Evolutionary conservation across 2,888 invertebrate genomes (phyloP).

Genomic region (Calameuta filiformis): DNA sequence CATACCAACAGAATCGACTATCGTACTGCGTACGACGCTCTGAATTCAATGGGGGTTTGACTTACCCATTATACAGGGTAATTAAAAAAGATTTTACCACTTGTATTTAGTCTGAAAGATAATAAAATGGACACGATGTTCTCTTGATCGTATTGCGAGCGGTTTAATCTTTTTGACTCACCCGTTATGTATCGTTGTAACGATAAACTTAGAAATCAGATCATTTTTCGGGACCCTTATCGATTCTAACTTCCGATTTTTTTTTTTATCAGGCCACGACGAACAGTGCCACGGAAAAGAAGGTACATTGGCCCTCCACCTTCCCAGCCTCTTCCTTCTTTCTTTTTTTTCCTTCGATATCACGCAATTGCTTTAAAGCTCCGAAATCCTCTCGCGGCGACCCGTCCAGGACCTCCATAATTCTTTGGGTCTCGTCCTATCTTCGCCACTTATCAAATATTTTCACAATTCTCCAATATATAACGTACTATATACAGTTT

Average conservation of each 20-base stretch:
- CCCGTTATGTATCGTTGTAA: not conserved
- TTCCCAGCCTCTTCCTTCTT: not conserved
- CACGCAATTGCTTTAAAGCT: conserved; percentile 1
- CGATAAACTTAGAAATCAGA: not conserved
- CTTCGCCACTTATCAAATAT: not conserved
- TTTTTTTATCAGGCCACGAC: not conserved
- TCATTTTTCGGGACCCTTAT: not conserved
- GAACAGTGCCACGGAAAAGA: not conserved
- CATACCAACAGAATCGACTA: not conserved
- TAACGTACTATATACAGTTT: not conserved
- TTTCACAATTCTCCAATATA: not conserved
- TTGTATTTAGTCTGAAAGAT: too few relatives aligned
- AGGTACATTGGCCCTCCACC: not conserved
- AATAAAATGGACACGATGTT: too few relatives aligned
- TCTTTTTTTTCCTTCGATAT: not conserved
- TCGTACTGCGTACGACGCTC: not conserved
- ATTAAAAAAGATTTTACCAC: too few relatives aligned
- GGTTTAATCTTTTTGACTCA: too few relatives aligned
- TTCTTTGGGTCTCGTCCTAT: not conserved
- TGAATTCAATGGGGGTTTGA: not conserved
- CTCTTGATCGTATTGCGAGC: too few relatives aligned
- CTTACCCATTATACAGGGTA: too few relatives aligned
- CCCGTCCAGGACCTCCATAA: not conserved
- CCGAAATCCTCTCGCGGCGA: not conserved
- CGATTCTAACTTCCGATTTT: not conserved